Evolutionary conservation across 2,797 vertebrate genomes (phyloP), one percentile per base, ranked within the genome.

Genomic region (Microcaecilia unicolor): DNA sequence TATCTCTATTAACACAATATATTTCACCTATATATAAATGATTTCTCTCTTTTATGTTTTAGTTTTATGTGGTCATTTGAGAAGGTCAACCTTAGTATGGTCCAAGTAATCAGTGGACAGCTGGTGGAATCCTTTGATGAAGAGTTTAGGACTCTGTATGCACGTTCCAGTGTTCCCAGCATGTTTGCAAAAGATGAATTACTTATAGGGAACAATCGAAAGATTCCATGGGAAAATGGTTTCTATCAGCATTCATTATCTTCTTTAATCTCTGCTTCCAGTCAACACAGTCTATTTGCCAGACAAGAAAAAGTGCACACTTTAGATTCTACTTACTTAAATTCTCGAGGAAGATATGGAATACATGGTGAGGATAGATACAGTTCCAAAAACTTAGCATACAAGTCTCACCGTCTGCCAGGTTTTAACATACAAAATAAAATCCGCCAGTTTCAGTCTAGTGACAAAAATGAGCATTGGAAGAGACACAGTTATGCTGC

Each of bases 1-100:
- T 18, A n/a, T n/a, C n/a, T n/a, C n/a, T 31, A 4, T 9, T 30
- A 11, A 9, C 12, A 11, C 6, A 18, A 30, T 12, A 18, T 3
- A 30, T 15, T 17, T 18, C 13, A 9, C 4, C 5, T 28, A 17
- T 30, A 7, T 7, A 10, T 13, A 8, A 13, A 5, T 14, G 9
- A 40, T 35, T 32, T 35, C 25, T 61, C 42, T 55, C 25, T 25
- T 44, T 2, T 72, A 52, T 51, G 55, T 80, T 77, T 15, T 76
- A 99, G 96, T 67, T 95, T 92, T 31, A 84, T 90, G 74, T 98
- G 95, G 96, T 95, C 93, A 28, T 97, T 81, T 74, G 94, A 98
- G 66, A 98, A 97, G 81, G 88, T 94, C 44, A 82, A 98, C 52
- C 84, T 96, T 62, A 97, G 90, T 58, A 98, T 98, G 91, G 86